Conservation (phyloP, 2,113 vertebrate species). For the Perca flavescens region DNA sequence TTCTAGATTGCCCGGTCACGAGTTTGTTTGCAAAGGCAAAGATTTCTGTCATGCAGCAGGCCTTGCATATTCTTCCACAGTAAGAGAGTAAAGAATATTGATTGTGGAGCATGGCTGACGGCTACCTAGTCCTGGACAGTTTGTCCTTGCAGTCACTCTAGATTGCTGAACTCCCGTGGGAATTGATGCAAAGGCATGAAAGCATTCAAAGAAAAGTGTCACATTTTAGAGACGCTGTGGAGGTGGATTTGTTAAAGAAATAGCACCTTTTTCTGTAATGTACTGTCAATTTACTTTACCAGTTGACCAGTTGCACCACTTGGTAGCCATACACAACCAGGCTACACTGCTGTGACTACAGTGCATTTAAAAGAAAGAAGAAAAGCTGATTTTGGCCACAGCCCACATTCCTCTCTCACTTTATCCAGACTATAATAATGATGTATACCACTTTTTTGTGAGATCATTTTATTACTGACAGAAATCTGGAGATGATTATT, state of each 20-base stretch:
- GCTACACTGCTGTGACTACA: background rate
- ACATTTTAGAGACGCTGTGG: background rate
- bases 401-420: background rate
- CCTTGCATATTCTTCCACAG: constrained; percentile 33
- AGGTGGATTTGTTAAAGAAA: constrained; percentile 42
- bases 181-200: constrained; percentile 36
- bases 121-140: constrained; percentile 31
- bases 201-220: constrained; percentile 33
- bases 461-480: background rate
- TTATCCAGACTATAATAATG: background rate
- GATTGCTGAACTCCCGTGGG: constrained; percentile 33
- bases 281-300: background rate
- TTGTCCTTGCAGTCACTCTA: constrained; percentile 46
- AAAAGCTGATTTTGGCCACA: background rate
- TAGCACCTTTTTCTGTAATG: background rate
- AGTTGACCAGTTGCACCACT: too few relatives aligned
- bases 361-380: background rate
- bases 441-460: background rate
- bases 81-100: constrained; percentile 40
- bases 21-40: constrained; percentile 43
- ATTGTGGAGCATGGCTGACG: constrained; percentile 40
- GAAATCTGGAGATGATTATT: constrained; percentile 26
- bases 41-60: constrained; percentile 11
- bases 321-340: too few relatives aligned
- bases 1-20: constrained; percentile 18